Base-by-base conservation (phyloP, 2,797 vertebrate species). In the Molossus molossus region DNA sequence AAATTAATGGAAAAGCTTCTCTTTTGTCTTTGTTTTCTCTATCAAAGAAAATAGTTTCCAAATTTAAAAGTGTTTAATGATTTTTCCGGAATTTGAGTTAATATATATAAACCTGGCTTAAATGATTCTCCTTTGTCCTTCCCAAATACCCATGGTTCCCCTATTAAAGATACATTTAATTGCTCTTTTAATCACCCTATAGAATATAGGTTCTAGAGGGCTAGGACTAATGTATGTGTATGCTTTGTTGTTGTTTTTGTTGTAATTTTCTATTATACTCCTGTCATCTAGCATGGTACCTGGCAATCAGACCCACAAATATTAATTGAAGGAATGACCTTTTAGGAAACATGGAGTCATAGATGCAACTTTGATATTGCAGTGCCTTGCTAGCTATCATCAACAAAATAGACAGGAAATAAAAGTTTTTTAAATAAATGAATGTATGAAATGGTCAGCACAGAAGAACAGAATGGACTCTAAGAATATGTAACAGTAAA, bases 11-110 rank as follows among this genome's bases (percentile, higher is more conserved):
- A 80, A 93, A 76, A 13, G 0, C 53, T 87, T 87, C 23, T 84
- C 5, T 86, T 67, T 94, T 67, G 29, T 81, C 67, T 86, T 40
- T 64, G 1, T 75, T 23, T 37, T 86, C 20, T 82, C 50, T 67
- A 69, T 29, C n/a, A 69, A 53, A 91, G 23, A 94, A 9, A 57
- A 48, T 37, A 87, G 9, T 60, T 23, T 67, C 58, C 15, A 75
- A 48, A 65, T 50, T 82, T 50, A 25, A 65, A 77, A 89, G 18
- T 94, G 33, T 67, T 70, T 37, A 81, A 69, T 76, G 50, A 58
- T 87, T 75, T 75, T 87, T n/a, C 60, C 33, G 50, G n/a, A 60
- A 82, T 91, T 87, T 73, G 23, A 80, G n/a, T 67, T 76, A 58
- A 60, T 73, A 60, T 27, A 82, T 14, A 45, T 95, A 69, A 83